These are phyloP conservation scores for Himalopsyche kuldschensis DNA, from an alignment of 2,888 invertebrate species.

Conservation along the genomic window DNA sequence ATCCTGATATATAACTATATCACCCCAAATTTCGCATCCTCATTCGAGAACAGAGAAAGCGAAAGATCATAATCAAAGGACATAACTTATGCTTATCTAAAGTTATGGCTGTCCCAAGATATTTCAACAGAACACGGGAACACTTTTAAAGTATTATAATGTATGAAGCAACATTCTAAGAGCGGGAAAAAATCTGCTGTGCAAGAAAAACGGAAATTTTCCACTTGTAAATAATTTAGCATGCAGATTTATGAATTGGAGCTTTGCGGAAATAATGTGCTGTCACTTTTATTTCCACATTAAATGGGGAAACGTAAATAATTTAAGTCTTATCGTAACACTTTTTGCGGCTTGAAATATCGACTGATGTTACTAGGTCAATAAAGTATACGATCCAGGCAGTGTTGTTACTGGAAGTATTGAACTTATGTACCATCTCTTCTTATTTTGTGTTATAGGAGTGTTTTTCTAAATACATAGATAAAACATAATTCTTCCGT, in stretches of 20 bases:
- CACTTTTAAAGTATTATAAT: conserved; percentile 40
- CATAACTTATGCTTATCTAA: conserved; percentile 39
- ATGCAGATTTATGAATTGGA: conserved; percentile 37
- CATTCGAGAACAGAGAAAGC: conserved; percentile 9
- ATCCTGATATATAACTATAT: conserved; percentile 10
- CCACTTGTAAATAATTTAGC: conserved; percentile 23
- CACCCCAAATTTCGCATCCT: conserved; percentile 5
- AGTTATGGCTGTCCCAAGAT: conserved; percentile 37
- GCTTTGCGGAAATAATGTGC: conserved; percentile 7
- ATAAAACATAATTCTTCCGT: too few species aligned
- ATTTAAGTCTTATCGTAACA: not conserved
- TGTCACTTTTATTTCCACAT: conserved; percentile 22
- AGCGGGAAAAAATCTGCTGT: conserved; percentile 4
- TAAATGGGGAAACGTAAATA: not conserved
- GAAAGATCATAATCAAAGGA: conserved; percentile 38
- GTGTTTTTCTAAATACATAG: too few species aligned
- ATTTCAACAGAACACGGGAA: conserved; percentile 37
- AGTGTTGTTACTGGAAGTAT: too few species aligned
- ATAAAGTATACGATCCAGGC: too few species aligned
- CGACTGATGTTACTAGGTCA: too few species aligned
- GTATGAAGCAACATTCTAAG: conserved; percentile 23
- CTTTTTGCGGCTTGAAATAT: too few species aligned
- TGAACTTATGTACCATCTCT: too few species aligned
- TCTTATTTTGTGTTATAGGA: too few species aligned
- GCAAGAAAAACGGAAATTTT: conserved; percentile 11